Base-by-base conservation (phyloP, 2,113 vertebrate species). In the Athene noctua region DNA sequence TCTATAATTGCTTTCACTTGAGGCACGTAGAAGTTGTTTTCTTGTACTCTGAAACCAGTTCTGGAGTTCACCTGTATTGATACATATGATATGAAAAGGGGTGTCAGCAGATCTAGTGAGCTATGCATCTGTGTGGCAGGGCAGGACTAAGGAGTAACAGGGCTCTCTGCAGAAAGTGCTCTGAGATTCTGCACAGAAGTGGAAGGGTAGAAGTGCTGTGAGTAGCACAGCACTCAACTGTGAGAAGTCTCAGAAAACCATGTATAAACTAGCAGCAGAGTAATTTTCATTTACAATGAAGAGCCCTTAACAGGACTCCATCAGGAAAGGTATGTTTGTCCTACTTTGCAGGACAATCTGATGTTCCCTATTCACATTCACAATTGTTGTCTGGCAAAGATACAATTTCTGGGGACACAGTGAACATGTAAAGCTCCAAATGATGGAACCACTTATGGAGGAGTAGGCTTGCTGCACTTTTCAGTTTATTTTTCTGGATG, bases 51-150 rank as follows among this genome's bases (percentile, higher is more conserved):
- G 65, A 66, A 90, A 42, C 95, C 94, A 57, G 88, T 87, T 57
- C 83, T 96, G 59, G 90, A 83, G 71, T 98, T 97, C 71, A 96
- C 97, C 97, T 98, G 91, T 57, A 86, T 78, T 63, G 57, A 78
- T 40, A 86, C 15, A 57, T 0, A 0, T 47, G 46, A 4, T 38
- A 11, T 13, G 47, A 80, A 79, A 52, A 36, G 42, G 26, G 18
- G 30, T 18, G 52, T 57, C 52, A 79, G 51, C 23, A 49, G 36
- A 62, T 32, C 29, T 51, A 20, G 62, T 11, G 32, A 91, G 63
- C 73, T 38, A 22, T 13, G 11, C 5, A 1, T 25, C 46, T 63
- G 11, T 38, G 25, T 55, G 68, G 30, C 67, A 46, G 59, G 47
- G 61, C 42, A 66, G 72, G 26, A 38, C 51, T 57, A 47, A 77